Evolutionary conservation across 2,888 invertebrate species (phyloP).

Genomic region (Cartodere bifasciata): DNA sequence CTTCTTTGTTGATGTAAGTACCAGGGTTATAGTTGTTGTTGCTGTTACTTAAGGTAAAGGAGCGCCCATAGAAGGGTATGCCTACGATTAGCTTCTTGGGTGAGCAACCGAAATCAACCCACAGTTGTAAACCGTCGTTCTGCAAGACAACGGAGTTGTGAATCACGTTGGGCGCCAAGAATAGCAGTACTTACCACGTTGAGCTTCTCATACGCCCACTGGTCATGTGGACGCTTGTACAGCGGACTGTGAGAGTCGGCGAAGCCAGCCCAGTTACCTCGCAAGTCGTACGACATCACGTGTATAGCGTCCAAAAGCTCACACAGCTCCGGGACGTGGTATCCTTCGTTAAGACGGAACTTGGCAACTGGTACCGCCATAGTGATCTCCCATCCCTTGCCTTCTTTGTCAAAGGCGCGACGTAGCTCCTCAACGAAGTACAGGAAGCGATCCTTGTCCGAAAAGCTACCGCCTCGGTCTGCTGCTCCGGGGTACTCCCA

Average conservation of each 20-base stretch:
- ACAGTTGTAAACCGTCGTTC: slow-evolving; percentile 77
- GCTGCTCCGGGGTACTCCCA: slow-evolving; percentile 88
- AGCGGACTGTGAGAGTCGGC: slow-evolving; percentile 82
- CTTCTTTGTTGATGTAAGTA: slow-evolving; percentile 83
- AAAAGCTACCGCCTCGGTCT: slow-evolving; percentile 71
- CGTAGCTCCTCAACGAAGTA: slow-evolving; percentile 71
- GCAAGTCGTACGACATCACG: slow-evolving; percentile 75
- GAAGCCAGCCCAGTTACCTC: slow-evolving; percentile 85
- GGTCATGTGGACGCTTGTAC: slow-evolving; percentile 75
- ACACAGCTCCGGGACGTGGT: slow-evolving; percentile 82
- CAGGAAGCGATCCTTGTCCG: slow-evolving; percentile 72
- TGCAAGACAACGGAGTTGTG: slow-evolving; percentile 37
- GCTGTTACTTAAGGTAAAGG: slow-evolving; percentile 67
- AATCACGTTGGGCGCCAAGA: too few species aligned
- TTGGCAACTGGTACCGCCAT: slow-evolving; percentile 83
- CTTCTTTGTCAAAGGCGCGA: slow-evolving; percentile 62
- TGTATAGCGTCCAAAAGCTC: slow-evolving; percentile 71
- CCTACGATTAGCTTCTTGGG: slow-evolving; percentile 79
- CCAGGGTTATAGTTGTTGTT: slow-evolving; percentile 74
- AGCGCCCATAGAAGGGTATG: slow-evolving; percentile 79
- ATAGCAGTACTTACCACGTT: slow-evolving; percentile 66
- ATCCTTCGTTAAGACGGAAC: slow-evolving; percentile 78
- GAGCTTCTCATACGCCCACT: slow-evolving; percentile 78
- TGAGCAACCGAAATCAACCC: slow-evolving; percentile 83
- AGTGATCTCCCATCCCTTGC: slow-evolving; percentile 74